Base-by-base conservation (phyloP, 53 echinoderm and acorn worm species). In the Hippasteria phrygiana region DNA sequence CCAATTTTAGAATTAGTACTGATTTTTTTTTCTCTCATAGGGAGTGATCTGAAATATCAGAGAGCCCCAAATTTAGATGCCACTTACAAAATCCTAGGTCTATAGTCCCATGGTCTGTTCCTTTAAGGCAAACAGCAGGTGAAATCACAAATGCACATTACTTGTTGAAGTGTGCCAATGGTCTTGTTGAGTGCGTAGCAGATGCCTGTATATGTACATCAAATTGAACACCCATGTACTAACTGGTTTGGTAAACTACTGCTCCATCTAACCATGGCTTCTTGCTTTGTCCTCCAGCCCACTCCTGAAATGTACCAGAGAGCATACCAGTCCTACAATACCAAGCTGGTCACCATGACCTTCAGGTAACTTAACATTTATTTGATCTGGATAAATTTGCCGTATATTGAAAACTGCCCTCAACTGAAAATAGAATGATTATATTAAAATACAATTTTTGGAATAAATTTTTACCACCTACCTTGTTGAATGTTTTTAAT, bases 241-340 rank as follows among this genome's bases (percentile, higher is more conserved):
- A 26, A 59, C 24, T 20, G n/a, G n/a, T n/a, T n/a, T n/a, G n/a
- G n/a, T n/a, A n/a, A n/a, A n/a, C n/a, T n/a, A n/a, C n/a, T 24
- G 16, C n/a, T 18, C n/a, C 5, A 22, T 54, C 46, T 91, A 31
- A 67, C 11, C 10, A 56, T 42, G 3, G 1, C 20, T 13, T 76
- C 55, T 55, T 20, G 28, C 0, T 43, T 87, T 51, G 75, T 8
- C 38, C 50, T 59, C 28, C 42, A 97, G 97, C 97, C 97, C 0
- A 77, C 93, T 17, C 97, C 97, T 14, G 92, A 89, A 41, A 81
- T 93, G 78, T 97, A 97, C 74, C 95, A 95, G 81, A 90, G 71
- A 45, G 97, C 97, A 0, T 97, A 97, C 72, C 95, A 95, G 28
- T 67, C 71, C 69, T 97, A 97, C 80, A 97, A 97, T 55, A 88